Evolutionary conservation across 2,797 vertebrate genomes (phyloP).

Genomic region (Botia almorhae): DNA sequence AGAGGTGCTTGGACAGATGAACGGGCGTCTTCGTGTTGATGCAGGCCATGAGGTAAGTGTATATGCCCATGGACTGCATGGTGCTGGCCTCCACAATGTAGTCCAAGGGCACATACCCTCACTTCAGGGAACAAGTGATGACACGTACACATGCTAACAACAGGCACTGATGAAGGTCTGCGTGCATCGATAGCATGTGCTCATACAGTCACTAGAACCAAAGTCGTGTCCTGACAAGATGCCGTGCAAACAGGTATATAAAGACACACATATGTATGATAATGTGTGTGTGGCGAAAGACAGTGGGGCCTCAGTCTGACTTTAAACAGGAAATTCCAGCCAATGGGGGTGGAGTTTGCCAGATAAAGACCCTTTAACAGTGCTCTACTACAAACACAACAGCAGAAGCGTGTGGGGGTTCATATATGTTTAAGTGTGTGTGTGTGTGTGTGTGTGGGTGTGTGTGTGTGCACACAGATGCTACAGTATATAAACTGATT

Average conservation of each 20-base stretch:
- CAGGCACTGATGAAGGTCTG: conserved; percentile 18
- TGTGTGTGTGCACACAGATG: conserved; percentile 34
- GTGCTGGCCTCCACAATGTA: conserved; percentile 99
- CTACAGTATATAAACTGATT: conserved; percentile 20
- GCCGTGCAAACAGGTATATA: conserved; percentile 34
- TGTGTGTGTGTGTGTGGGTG: conserved; percentile 30
- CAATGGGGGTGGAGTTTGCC: conserved; percentile 74
- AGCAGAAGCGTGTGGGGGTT: conserved; percentile 27
- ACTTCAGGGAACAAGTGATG: conserved; percentile 99
- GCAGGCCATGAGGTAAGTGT: conserved; percentile 99
- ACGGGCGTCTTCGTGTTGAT: conserved; percentile 79
- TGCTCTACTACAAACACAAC: conserved; percentile 65
- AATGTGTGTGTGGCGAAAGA: conserved; percentile 63
- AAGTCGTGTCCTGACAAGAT: conserved; percentile 9
- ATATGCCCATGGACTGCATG: conserved; percentile 99
- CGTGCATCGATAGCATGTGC: neutral
- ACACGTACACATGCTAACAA: conserved; percentile 23
- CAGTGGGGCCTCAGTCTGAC: conserved; percentile 79
- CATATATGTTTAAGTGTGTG: conserved; percentile 57
- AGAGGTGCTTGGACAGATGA: conserved; percentile 53
- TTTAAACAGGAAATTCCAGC: conserved; percentile 87
- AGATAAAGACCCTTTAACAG: conserved; percentile 80
- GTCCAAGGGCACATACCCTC: conserved; percentile 99
- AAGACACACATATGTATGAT: conserved; percentile 28
- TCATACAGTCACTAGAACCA: conserved; percentile 27